Percentiles rank a stretch among this genome's conserved stretches.
Conservation (phyloP, 2,113 vertebrate species). For the Kryptolebias marmoratus region DNA sequence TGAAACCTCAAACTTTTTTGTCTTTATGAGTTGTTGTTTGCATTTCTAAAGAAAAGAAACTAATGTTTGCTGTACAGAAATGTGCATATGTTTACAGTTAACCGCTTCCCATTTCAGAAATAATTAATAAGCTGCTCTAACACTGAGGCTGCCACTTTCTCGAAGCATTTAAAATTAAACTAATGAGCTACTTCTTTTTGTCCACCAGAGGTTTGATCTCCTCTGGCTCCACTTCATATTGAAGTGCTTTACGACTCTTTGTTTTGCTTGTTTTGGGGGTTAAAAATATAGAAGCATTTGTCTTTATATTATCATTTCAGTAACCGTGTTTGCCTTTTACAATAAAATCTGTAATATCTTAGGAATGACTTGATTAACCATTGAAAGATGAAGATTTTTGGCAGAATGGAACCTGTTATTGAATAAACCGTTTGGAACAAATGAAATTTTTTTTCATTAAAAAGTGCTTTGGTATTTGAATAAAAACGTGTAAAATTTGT, state of each 20-base stretch:
- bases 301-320: constrained; percentile 9
- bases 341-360: background rate
- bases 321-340: background rate
- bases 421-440: background rate
- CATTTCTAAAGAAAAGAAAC: background rate
- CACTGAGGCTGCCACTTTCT: fast-evolving
- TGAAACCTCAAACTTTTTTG: background rate
- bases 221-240: constrained; percentile 72
- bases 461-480: background rate
- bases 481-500: background rate
- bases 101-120: background rate
- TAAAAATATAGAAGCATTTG: background rate
- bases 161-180: background rate
- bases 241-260: constrained; percentile 63
- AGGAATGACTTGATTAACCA: background rate
- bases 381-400: background rate
- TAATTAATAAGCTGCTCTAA: constrained; percentile 7
- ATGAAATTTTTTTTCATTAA: too few species aligned
- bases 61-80: background rate
- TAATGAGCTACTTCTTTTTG: constrained; percentile 4
- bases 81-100: background rate
- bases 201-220: constrained; percentile 17
- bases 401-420: too few species aligned
- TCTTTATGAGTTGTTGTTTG: background rate
- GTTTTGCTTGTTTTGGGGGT: background rate